A percentile compares a stretch with the other conserved stretches of the same genome.
Conservation (phyloP, 2,113 vertebrate genomes). For the Cavia porcellus region DNA sequence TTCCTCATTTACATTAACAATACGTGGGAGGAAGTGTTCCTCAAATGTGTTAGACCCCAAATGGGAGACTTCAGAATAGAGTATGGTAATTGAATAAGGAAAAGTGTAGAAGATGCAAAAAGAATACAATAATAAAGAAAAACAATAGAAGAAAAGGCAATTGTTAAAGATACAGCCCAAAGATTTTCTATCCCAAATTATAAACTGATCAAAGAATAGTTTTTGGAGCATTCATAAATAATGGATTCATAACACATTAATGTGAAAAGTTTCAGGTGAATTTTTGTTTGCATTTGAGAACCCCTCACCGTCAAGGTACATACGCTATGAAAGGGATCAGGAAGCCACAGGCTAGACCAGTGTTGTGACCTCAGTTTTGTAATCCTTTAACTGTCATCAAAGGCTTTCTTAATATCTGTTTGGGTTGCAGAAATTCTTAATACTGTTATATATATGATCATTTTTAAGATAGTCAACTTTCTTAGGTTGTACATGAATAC, state of each 20-base stretch:
- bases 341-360: not conserved
- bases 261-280: not conserved
- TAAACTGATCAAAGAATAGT: not conserved
- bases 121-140: not conserved
- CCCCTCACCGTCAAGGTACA: not conserved
- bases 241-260: not conserved
- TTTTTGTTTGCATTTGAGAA: not conserved
- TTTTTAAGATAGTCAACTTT: not conserved
- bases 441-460: not conserved
- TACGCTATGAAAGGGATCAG: not conserved
- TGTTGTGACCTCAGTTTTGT: not conserved
- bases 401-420: not conserved
- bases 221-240: not conserved
- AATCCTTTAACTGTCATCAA: not conserved
- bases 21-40: slow-evolving; percentile 79
- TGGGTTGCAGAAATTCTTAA: not conserved
- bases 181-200: not conserved
- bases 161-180: not conserved
- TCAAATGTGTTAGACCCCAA: slow-evolving; percentile 72
- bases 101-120: not conserved
- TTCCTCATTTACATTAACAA: slow-evolving; percentile 85
- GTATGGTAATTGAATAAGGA: not conserved
- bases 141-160: not conserved
- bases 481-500: not conserved
- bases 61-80: slow-evolving; percentile 61